A percentile compares a stretch with the other conserved stretches of the same genome.
Conservation (phyloP, 2,113 vertebrate genomes). For the Plectropomus leopardus region DNA sequence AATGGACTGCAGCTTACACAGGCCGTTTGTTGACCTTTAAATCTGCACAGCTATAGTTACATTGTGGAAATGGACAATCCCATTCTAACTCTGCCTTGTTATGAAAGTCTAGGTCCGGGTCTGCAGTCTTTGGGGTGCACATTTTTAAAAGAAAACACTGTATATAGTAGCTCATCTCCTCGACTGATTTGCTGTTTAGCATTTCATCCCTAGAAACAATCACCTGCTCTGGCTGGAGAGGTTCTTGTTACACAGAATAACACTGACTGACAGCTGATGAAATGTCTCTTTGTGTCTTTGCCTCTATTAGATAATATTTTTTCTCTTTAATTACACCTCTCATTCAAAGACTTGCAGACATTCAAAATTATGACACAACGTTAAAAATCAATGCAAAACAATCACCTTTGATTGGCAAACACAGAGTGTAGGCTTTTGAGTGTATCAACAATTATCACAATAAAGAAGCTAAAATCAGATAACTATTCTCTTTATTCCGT, state of each 20-base stretch:
- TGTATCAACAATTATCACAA: neutral
- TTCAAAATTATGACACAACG: neutral
- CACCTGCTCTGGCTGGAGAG: too few relatives aligned
- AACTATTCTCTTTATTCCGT: constrained; percentile 15
- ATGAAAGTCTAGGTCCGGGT: constrained; percentile 8
- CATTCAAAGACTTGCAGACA: constrained; percentile 1
- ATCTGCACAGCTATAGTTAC: constrained; percentile 7
- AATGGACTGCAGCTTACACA: constrained; percentile 25
- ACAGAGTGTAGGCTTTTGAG: neutral
- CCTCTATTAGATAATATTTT: neutral
- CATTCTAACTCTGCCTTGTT: constrained; percentile 29
- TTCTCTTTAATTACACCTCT: neutral
- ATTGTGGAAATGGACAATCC: constrained; percentile 24
- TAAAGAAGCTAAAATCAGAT: neutral
- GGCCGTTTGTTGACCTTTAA: constrained; percentile 41
- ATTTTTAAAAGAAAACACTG: constrained; percentile 5
- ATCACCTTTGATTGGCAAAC: neutral
- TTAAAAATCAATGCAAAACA: neutral
- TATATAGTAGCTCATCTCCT: neutral
- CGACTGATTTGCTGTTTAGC: neutral
- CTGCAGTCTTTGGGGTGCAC: neutral
- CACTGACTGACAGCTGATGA: neutral
- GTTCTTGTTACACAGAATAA: neutral
- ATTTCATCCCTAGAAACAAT: too few relatives aligned
- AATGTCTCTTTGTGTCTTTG: neutral